A percentile compares a stretch with the other conserved stretches of the same genome.
These are phyloP conservation scores for Falco columbarius DNA, from an alignment of 2,797 vertebrate genomes.

Conservation along the genomic window DNA sequence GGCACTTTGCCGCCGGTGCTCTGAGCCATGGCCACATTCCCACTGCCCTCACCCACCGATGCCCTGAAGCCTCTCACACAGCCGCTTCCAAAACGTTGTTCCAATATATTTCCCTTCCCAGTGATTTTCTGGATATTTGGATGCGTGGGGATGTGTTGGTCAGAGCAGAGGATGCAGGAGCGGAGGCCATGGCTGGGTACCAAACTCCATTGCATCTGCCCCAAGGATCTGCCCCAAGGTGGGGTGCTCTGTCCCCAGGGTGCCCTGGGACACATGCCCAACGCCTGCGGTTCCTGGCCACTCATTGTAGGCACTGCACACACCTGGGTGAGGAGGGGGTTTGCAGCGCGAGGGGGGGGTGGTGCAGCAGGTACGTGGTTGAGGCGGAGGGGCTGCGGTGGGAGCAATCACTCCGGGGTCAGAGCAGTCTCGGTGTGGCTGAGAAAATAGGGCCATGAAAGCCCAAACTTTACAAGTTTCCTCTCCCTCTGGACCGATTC, in stretches of 20 bases:
- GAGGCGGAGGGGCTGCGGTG: not conserved
- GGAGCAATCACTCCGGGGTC: not conserved
- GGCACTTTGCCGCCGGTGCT: rapidly evolving
- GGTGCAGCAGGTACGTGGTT: not conserved
- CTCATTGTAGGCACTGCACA: rapidly evolving
- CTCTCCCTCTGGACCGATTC: not conserved
- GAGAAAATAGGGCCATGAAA: slow-evolving; percentile 32
- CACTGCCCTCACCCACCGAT: rapidly evolving
- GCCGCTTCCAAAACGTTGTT: not conserved
- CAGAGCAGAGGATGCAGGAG: not conserved
- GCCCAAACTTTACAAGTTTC: not conserved
- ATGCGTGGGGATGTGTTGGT: not conserved
- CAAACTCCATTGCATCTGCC: not conserved
- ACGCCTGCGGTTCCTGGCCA: not conserved
- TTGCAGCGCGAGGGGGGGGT: not conserved
- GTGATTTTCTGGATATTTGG: not conserved
- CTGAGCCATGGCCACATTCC: rapidly evolving
- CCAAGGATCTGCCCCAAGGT: not conserved
- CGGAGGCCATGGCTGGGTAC: not conserved
- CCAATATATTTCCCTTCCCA: not conserved
- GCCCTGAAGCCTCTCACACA: rapidly evolving
- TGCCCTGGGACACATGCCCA: rapidly evolving
- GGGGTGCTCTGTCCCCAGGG: not conserved
- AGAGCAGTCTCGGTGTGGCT: slow-evolving; percentile 12
- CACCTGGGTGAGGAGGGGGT: not conserved